Evolutionary conservation across 1,140 invertebrate genomes (phyloP), one percentile per base, ranked within the genome.

Genomic region (Rhopalosiphum maidis): DNA sequence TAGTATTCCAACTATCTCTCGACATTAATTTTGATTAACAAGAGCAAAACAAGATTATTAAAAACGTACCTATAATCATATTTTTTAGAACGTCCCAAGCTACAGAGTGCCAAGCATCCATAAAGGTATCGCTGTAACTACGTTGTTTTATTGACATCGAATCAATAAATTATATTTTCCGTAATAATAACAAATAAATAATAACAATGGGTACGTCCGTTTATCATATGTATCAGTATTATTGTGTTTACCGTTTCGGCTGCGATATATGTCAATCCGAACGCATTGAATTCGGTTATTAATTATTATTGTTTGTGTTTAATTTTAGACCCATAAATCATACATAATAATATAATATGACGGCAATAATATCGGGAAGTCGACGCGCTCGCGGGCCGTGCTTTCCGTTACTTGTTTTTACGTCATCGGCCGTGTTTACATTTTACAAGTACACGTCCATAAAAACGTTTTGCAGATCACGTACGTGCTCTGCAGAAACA

Each of bases 271-370:
- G 60, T n/a, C 60, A 77, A 77, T 77, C n/a, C 60, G 15, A 77
- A 77, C 60, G 30, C 4, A 68, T 77, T 77, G 60, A 77, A 77
- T n/a, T n/a, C n/a, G 60, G n/a, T 77, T 77, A 77, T n/a, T 77
- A n/a, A 77, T 77, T n/a, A 77, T 77, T 77, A n/a, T n/a, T 77
- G 60, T 77, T 77, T 77, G 60, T 35, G 60, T 77, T 77, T 77
- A 77, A 77, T 77, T 77, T 77, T n/a, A 77, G 60, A n/a, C 4
- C 60, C 30, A n/a, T 77, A 77, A 77, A 77, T n/a, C 60, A 77
- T 18, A 77, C 30, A 77, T n/a, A n/a, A 77, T 77, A 77, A n/a
- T 77, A 77, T 77, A 77, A 77, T 77, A 77, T 5, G 15, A 77
- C 60, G 15, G 60, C 4, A 77, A n/a, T 0, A 15, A 77, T 77